These are phyloP conservation scores for Otus sunia DNA, from an alignment of 2,113 vertebrate genomes.

Conservation along the genomic window DNA sequence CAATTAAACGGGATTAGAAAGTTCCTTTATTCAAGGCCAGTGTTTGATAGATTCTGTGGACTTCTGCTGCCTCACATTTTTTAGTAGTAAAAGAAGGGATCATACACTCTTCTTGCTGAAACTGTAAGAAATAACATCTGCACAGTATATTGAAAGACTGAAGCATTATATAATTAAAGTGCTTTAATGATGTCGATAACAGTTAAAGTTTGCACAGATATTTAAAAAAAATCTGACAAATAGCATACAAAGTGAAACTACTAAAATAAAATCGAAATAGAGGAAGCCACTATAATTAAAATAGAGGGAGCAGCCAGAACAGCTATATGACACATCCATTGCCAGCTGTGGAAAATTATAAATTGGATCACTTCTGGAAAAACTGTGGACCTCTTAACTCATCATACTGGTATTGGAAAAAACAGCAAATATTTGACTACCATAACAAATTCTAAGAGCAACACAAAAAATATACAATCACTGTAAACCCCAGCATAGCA, in stretches of 20 bases:
- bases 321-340: slow-evolving; percentile 34
- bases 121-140: slow-evolving; percentile 21
- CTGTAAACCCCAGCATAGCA: slow-evolving; percentile 16
- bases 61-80: not conserved
- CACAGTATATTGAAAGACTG: not conserved
- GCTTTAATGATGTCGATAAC: not conserved
- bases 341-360: slow-evolving; percentile 59
- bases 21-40: not conserved
- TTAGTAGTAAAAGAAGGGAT: not conserved
- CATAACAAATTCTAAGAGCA: slow-evolving; percentile 43
- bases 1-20: not conserved
- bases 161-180: not conserved
- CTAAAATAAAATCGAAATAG: not conserved
- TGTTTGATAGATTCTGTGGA: not conserved
- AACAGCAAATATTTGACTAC: slow-evolving; percentile 45
- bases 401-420: not conserved
- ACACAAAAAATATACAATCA: slow-evolving; percentile 10
- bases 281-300: not conserved
- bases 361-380: slow-evolving; percentile 61
- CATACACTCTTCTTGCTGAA: not conserved
- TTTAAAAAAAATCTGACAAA: not conserved
- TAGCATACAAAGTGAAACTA: not conserved
- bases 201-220: not conserved
- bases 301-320: slow-evolving; percentile 23
- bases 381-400: slow-evolving; percentile 49